Conservation (phyloP, 2,113 vertebrate species). For the Cettia cetti region DNA sequence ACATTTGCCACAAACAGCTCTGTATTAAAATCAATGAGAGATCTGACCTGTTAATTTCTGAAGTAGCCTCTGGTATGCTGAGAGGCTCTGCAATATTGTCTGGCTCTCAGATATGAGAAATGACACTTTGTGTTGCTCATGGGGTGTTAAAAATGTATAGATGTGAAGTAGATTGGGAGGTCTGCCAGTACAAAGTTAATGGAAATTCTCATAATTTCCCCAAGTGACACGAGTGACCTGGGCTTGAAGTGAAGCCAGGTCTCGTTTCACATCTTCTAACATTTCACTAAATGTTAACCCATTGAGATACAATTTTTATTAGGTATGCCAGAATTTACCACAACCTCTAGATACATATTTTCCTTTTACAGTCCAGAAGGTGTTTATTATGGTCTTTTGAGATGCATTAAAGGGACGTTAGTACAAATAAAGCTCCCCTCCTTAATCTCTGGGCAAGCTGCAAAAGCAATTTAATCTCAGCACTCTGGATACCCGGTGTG, state of each 20-base stretch:
- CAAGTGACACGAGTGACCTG: conserved; percentile 47
- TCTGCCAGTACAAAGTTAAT: conserved; percentile 65
- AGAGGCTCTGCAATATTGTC: not conserved
- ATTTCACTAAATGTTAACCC: conserved; percentile 64
- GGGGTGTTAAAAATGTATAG: conserved; percentile 36
- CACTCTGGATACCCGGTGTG: not conserved
- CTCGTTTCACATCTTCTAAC: conserved; percentile 57
- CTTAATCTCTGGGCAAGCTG: conserved; percentile 34
- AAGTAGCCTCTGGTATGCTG: conserved; percentile 11
- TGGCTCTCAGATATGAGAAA: conserved; percentile 38
- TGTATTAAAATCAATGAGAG: not conserved
- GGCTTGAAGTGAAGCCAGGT: conserved; percentile 65
- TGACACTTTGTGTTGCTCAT: conserved; percentile 6
- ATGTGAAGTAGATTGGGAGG: conserved; percentile 58
- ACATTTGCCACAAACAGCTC: conserved; percentile 32
- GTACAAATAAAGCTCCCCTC: conserved; percentile 52
- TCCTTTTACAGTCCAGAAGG: conserved; percentile 33
- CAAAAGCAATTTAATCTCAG: conserved; percentile 49
- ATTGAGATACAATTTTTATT: conserved; percentile 63
- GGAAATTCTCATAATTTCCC: conserved; percentile 61
- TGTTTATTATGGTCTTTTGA: conserved; percentile 50
- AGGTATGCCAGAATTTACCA: conserved; percentile 16
- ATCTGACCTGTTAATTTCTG: conserved; percentile 35
- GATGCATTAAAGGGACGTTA: conserved; percentile 47
- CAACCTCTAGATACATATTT: conserved; percentile 5